These are phyloP conservation scores for Neopipo cinnamomea DNA, from an alignment of 2,113 vertebrate species.

Conservation along the genomic window DNA sequence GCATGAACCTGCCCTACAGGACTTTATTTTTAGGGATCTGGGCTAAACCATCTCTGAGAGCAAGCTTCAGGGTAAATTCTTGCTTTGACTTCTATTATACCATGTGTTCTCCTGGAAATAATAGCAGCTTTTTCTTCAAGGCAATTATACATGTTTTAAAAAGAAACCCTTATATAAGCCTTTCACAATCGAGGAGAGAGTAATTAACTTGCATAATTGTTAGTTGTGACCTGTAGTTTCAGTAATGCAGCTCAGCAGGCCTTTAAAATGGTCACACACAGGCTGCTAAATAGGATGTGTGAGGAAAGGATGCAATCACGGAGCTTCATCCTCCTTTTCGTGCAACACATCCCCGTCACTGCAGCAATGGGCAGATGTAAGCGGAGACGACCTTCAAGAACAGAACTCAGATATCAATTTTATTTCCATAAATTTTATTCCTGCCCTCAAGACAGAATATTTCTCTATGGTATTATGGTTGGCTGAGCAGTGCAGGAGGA, in stretches of 20 bases:
- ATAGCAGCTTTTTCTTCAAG: slow-evolving; percentile 9
- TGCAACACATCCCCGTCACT: neutral
- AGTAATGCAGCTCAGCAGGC: neutral
- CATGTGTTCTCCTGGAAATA: neutral
- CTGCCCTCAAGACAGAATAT: neutral
- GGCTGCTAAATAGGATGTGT: neutral
- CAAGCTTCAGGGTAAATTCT: neutral
- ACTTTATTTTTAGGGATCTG: neutral
- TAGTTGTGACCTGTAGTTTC: slow-evolving; percentile 8
- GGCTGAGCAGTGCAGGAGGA: neutral
- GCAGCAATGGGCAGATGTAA: neutral
- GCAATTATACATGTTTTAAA: slow-evolving; percentile 38
- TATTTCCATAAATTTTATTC: neutral
- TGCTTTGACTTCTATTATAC: neutral
- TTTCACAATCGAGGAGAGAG: neutral
- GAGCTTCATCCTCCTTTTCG: neutral
- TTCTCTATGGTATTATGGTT: neutral
- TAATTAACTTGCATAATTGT: slow-evolving; percentile 52
- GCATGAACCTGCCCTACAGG: neutral
- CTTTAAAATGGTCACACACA: neutral
- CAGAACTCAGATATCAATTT: neutral
- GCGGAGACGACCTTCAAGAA: neutral
- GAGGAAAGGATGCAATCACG: neutral
- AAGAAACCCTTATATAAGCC: slow-evolving; percentile 43
- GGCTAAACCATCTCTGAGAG: neutral